Evolutionary conservation across 2,888 invertebrate species (phyloP).

Genomic region (Scaptomyza parva): DNA sequence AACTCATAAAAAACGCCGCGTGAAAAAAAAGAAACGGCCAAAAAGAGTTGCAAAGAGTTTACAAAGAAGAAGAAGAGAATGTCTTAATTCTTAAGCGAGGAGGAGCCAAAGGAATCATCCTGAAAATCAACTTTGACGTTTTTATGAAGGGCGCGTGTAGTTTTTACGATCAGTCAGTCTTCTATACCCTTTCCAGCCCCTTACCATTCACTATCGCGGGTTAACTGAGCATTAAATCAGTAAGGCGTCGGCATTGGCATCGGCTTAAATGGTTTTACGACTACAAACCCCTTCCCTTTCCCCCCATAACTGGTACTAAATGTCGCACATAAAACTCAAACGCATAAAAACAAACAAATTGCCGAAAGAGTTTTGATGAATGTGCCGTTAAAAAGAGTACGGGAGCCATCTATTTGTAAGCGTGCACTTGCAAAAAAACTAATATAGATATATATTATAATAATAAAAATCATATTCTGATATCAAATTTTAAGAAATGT

Average conservation of each 20-base stretch:
- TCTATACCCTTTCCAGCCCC: background rate
- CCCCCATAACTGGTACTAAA: constrained; percentile 54
- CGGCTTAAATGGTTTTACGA: constrained; percentile 75
- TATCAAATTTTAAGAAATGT: no score
- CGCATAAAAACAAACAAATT: constrained; percentile 62
- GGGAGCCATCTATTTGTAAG: constrained; percentile 29
- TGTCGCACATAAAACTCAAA: constrained; percentile 70
- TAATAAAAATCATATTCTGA: background rate
- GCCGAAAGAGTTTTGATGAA: constrained; percentile 75
- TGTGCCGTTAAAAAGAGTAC: constrained; percentile 40
- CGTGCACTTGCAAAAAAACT: background rate
- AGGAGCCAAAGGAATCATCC: constrained; percentile 44
- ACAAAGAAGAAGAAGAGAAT: background rate
- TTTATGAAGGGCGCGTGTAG: constrained; percentile 74
- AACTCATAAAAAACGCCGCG: constrained; percentile 28
- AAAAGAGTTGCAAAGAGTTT: background rate
- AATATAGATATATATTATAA: no score
- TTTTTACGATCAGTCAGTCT: constrained; percentile 70
- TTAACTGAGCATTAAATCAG: constrained; percentile 76
- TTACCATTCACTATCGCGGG: constrained; percentile 49
- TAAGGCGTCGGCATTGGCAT: constrained; percentile 64
- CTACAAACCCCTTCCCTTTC: background rate
- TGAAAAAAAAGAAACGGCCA: background rate
- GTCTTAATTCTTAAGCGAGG: background rate
- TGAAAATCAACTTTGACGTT: constrained; percentile 66